A percentile compares a stretch with the other conserved stretches of the same genome.
These are phyloP conservation scores for Araneus ventricosus DNA, from an alignment of 1,140 invertebrate genomes.

Conservation along the genomic window DNA sequence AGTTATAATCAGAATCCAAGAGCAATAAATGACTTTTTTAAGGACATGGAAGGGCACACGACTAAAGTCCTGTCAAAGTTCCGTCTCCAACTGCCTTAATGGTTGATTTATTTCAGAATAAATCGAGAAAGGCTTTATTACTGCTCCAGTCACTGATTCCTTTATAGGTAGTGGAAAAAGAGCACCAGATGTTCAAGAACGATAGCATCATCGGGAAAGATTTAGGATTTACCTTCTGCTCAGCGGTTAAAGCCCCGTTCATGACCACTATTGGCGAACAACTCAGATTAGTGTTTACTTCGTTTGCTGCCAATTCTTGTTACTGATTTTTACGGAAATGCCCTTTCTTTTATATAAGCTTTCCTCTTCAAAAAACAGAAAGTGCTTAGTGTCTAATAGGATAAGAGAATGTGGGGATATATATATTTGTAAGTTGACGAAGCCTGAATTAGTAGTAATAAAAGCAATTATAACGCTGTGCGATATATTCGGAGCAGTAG, in stretches of 20 bases:
- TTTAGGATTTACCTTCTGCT: conserved; percentile 49
- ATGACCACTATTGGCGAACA: conserved; percentile 20
- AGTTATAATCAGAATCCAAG: not conserved
- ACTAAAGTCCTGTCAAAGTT: conserved; percentile 25
- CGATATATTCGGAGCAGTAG: no score
- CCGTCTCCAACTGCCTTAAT: conserved; percentile 36
- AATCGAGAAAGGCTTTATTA: conserved; percentile 53
- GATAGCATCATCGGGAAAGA: conserved; percentile 59
- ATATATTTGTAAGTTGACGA: no score
- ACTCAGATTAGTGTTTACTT: conserved; percentile 8
- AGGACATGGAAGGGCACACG: not conserved
- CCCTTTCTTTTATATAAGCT: not conserved
- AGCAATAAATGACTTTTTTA: conserved; percentile 14
- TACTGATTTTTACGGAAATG: not conserved
- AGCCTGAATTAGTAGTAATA: no score
- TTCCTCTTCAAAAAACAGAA: not conserved
- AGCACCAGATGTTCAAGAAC: conserved; percentile 42
- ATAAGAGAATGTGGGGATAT: no score
- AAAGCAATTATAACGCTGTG: no score
- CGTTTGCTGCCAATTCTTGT: not conserved
- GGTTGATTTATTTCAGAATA: conserved; percentile 64
- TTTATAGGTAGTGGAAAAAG: conserved; percentile 43
- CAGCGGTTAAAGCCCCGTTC: conserved; percentile 32
- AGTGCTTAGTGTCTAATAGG: not conserved
- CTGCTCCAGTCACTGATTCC: conserved; percentile 43